Evolutionary conservation across 2,797 vertebrate species (phyloP), one percentile per base, ranked within the genome.

Genomic region (Margarornis squamiger): DNA sequence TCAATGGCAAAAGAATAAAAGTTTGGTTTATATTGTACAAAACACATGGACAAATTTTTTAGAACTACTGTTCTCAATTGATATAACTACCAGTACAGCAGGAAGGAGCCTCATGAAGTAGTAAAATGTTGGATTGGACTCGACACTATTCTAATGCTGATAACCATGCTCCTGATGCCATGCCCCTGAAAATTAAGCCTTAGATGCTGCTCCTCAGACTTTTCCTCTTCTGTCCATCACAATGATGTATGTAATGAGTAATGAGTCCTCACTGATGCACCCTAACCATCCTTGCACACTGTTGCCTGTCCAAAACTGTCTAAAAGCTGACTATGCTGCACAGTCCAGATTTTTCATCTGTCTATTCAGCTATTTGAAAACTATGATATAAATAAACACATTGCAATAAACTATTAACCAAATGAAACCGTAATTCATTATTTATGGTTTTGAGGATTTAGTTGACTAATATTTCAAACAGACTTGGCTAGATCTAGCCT

Each of bases 21-120:
- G 3, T 3, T 54, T 74, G 46, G 9, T 10, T 84, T 73, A 70
- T 6, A 19, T 22, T 73, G 46, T 16, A 66, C 19, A 65, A 78
- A 70, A 70, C 4, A 59, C 0, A 4, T 3, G 6, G 29, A 57
- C 9, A 8, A 13, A 5, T n/a, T 46, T 41, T 38, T 59, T 2
- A 10, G 10, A 80, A 76, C 10, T 32, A 49, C 10, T 18, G 9
- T 55, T 84, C 32, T 66, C 39, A 45, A 46, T 17, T 77, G 59
- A 39, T 26, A 26, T 10, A 36, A 34, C 12, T 57, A 12, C 43
- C 78, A 70, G 39, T 23, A 45, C 3, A 41, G 43, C 55, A 86
- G 16, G 19, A 51, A 66, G 22, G 46, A 41, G 14, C 10, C 61
- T 29, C 45, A 26, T 46, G 71, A 85, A 38, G 14, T 12, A 62